phyloP scores from a whole-genome alignment of 2,888 invertebrate species.

The Apamea anceps region DNA sequence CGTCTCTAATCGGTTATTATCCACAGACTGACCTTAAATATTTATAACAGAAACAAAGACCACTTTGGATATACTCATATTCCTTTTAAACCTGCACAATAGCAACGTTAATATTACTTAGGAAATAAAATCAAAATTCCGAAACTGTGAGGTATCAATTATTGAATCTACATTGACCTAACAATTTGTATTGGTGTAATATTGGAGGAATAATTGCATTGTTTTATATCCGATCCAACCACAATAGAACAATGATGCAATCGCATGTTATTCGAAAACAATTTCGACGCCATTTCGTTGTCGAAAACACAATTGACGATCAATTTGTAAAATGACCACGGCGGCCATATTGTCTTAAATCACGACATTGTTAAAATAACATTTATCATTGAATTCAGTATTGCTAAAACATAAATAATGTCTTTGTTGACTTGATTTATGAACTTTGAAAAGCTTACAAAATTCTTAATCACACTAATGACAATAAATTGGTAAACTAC shows the following conservation, averaged over 20 bases:
- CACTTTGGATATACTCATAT: not conserved
- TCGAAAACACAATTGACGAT: slow-evolving; percentile 69
- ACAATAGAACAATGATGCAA: slow-evolving; percentile 76
- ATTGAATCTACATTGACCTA: slow-evolving; percentile 66
- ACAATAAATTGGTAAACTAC: not conserved
- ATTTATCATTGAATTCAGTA: slow-evolving; percentile 56
- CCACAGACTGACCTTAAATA: slow-evolving; percentile 1
- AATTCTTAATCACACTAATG: not conserved
- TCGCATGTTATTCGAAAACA: slow-evolving; percentile 73
- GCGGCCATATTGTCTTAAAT: slow-evolving; percentile 64
- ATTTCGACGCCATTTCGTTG: slow-evolving; percentile 72
- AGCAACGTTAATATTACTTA: slow-evolving; percentile 15
- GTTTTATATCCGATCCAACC: slow-evolving; percentile 73
- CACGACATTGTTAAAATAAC: slow-evolving; percentile 64
- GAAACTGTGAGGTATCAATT: slow-evolving; percentile 62
- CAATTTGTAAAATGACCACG: slow-evolving; percentile 72
- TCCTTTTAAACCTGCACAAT: not conserved
- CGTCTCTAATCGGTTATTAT: slow-evolving; percentile 18
- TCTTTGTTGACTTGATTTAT: slow-evolving; percentile 38
- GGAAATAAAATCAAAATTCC: slow-evolving; percentile 57
- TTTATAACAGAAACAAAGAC: not conserved
- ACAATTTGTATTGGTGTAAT: slow-evolving; percentile 70
- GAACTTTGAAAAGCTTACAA: slow-evolving; percentile 13
- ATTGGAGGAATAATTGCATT: slow-evolving; percentile 74
- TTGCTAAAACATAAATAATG: slow-evolving; percentile 38